phyloP scores from a whole-genome alignment of 2,797 vertebrate genomes.

The Poeciliopsis turneri region DNA sequence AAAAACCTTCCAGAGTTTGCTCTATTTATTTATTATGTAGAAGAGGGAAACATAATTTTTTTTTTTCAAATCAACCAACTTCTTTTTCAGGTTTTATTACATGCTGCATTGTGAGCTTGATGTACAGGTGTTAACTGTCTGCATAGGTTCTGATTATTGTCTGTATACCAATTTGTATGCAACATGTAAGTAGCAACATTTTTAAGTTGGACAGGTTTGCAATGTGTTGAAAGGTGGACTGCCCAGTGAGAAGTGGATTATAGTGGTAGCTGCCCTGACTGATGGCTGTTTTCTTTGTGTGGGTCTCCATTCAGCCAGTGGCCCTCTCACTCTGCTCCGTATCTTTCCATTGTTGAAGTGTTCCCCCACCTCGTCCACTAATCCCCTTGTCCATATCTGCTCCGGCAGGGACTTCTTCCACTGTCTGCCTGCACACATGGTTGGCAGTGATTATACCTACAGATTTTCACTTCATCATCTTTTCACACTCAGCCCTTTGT shows the following conservation, averaged over 20 bases:
- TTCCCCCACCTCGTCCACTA: slow-evolving; percentile 24
- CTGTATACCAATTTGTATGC: background rate
- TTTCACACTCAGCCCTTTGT: slow-evolving; percentile 40
- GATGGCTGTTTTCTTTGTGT: slow-evolving; percentile 53
- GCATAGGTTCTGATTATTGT: background rate
- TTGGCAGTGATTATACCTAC: slow-evolving; percentile 53
- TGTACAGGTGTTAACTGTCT: background rate
- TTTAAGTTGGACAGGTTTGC: background rate
- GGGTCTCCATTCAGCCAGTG: slow-evolving; percentile 34
- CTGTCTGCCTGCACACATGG: slow-evolving; percentile 30
- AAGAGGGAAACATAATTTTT: background rate
- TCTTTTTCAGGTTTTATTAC: background rate
- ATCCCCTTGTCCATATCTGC: slow-evolving; percentile 34
- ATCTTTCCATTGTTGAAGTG: slow-evolving; percentile 48
- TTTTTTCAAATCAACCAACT: background rate
- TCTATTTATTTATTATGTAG: background rate
- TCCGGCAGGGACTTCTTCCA: slow-evolving; percentile 30
- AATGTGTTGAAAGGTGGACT: slow-evolving; percentile 6
- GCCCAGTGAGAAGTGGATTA: slow-evolving; percentile 36
- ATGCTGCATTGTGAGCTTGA: background rate
- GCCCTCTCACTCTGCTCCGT: slow-evolving; percentile 18
- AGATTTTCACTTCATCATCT: slow-evolving; percentile 47
- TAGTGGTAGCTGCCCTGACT: slow-evolving; percentile 21
- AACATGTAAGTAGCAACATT: background rate
- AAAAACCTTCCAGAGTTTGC: background rate